These are phyloP conservation scores for Crax fasciolata DNA, from an alignment of 2,797 vertebrate genomes.

Conservation along the genomic window DNA sequence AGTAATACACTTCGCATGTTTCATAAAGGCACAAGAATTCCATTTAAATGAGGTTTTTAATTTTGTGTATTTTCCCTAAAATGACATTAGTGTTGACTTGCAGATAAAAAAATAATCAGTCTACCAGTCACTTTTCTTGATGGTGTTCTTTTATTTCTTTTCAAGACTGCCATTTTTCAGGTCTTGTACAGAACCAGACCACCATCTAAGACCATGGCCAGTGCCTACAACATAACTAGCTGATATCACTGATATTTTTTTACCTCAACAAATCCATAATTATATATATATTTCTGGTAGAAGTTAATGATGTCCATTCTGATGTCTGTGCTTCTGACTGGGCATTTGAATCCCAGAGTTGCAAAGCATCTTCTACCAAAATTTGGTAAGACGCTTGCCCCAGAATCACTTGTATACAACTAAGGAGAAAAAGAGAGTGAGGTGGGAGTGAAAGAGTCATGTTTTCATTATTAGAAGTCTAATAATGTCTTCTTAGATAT, in stretches of 20 bases:
- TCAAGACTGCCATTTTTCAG: background rate
- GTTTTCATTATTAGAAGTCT: background rate
- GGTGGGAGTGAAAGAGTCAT: background rate
- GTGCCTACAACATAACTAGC: background rate
- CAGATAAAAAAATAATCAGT: background rate
- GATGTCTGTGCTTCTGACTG: background rate
- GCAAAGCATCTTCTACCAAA: background rate
- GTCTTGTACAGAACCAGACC: background rate
- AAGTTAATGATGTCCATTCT: background rate
- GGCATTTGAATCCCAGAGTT: background rate
- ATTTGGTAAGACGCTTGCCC: background rate
- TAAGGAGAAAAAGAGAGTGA: background rate
- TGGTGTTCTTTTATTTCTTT: background rate
- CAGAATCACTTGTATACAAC: background rate
- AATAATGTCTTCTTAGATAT: background rate
- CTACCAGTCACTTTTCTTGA: background rate
- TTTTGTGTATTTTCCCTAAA: slow-evolving; percentile 28
- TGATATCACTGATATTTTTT: background rate
- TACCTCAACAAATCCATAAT: background rate
- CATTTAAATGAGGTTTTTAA: slow-evolving; percentile 61
- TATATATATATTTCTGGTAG: background rate
- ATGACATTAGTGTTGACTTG: background rate
- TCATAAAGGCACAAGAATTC: slow-evolving; percentile 34
- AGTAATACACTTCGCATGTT: slow-evolving; percentile 16
- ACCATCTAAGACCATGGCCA: background rate